Evolutionary conservation across 23 tunicate species (phyloP).

Genomic region (Phallusia fumigata): DNA sequence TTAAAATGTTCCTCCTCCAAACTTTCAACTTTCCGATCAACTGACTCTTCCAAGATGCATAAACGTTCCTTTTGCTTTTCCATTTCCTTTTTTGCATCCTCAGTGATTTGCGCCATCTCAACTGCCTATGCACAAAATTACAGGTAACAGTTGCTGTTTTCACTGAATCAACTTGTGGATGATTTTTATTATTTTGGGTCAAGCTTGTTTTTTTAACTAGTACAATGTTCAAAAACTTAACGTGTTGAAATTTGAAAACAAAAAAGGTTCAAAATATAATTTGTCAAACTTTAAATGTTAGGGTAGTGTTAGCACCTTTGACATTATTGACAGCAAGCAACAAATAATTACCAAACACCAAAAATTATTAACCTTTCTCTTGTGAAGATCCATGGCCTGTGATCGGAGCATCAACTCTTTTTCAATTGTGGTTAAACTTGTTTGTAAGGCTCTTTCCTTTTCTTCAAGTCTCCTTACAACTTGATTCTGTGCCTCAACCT

Average conservation of each 20-base stretch:
- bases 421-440: conserved; percentile 47
- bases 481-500: conserved; percentile 89
- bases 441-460: conserved; percentile 75
- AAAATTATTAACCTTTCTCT: conserved; percentile 56
- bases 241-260: not conserved
- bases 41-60: conserved; percentile 44
- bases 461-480: conserved; percentile 89
- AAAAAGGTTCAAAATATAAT: too few relatives aligned
- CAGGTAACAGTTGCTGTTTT: too few relatives aligned
- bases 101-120: conserved; percentile 69
- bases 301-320: too few relatives aligned
- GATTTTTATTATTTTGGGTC: too few relatives aligned
- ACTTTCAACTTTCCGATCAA: conserved; percentile 72
- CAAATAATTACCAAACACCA: not conserved
- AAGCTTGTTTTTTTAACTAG: too few relatives aligned
- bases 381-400: conserved; percentile 85
- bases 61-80: conserved; percentile 60
- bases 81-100: conserved; percentile 65
- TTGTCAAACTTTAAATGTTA: too few relatives aligned
- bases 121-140: conserved; percentile 46
- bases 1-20: conserved; percentile 88
- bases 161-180: too few relatives aligned
- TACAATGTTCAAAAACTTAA: too few relatives aligned
- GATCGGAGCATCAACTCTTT: conserved; percentile 64
- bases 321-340: not conserved